Evolutionary conservation across 2,888 invertebrate species (phyloP), one percentile per base, ranked within the genome.

Genomic region (Oxyteleia sp.): DNA sequence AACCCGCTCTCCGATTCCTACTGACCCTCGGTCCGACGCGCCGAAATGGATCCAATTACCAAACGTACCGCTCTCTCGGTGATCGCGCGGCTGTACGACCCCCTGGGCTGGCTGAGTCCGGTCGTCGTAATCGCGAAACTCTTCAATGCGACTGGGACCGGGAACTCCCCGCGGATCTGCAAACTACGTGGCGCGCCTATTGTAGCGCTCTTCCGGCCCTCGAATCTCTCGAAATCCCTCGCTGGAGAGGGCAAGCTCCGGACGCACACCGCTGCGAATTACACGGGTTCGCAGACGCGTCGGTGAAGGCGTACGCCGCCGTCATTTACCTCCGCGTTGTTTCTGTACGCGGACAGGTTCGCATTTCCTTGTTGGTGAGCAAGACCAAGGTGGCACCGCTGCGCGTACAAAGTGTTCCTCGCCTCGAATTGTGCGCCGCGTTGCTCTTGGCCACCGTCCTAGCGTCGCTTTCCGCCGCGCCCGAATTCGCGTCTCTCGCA

Each of bases 251-350:
- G 15, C 57, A 57, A 1, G 29, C 5, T 7, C 1, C 55, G 0
- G 15, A 10, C 26, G 5, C 3, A 0, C 11, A 7, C 0, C 1
- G 23, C 8, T 49, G 23, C 1, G 76, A 84, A n/a, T 3, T 84
- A 0, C 85, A 83, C 74, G 76, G 80, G 0, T 85, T 82, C 51
- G 66, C 82, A 0, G 80, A 85, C 20, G 85, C 82, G 0, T 85
- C 85, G 11, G 53, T 38, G 0, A n/a, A 35, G 3, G 82, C 76
- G 0, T 83, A n/a, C n/a, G n/a, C n/a, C n/a, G n/a, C n/a, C n/a
- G n/a, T n/a, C n/a, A n/a, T n/a, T n/a, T n/a, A n/a, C n/a, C n/a
- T n/a, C n/a, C n/a, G n/a, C n/a, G n/a, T n/a, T n/a, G n/a, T n/a
- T n/a, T n/a, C n/a, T n/a, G n/a, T n/a, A n/a, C n/a, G n/a, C n/a